Evolutionary conservation across 1,140 invertebrate genomes (phyloP).

Genomic region (Sycobia sp.): DNA sequence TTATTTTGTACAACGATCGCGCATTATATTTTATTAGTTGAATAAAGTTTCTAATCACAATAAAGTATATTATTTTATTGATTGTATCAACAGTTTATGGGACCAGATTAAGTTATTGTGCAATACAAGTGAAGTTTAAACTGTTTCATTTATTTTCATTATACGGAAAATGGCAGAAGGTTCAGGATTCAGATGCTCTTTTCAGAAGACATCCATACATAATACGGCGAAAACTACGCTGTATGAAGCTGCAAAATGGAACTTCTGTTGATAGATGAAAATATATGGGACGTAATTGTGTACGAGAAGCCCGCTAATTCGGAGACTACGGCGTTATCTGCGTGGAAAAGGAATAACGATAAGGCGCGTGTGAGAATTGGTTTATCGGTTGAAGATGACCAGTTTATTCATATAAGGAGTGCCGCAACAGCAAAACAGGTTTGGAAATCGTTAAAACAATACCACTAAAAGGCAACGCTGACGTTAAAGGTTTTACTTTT

Average conservation of each 20-base stretch:
- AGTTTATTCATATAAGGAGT: constrained; percentile 24
- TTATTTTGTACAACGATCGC: too few relatives aligned
- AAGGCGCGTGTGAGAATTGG: constrained; percentile 21
- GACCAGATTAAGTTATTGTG: too few relatives aligned
- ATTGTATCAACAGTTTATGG: too few relatives aligned
- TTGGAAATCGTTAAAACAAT: constrained; percentile 30
- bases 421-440: constrained; percentile 18
- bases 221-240: too few relatives aligned
- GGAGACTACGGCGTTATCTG: not conserved
- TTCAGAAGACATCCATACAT: not conserved
- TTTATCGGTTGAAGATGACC: constrained; percentile 27
- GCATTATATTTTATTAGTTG: too few relatives aligned
- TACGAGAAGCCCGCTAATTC: not conserved
- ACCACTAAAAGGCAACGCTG: constrained; percentile 21
- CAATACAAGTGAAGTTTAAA: too few relatives aligned
- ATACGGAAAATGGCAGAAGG: constrained; percentile 14
- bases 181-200: not conserved
- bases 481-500: constrained; percentile 3
- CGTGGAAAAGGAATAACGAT: constrained; percentile 8
- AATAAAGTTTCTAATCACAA: too few relatives aligned
- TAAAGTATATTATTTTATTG: too few relatives aligned
- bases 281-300: not conserved
- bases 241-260: constrained; percentile 1
- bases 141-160: constrained; percentile 3
- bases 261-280: not conserved